Conservation (phyloP, 64 coral and sea anemone species). For the Dendronephthya gigantea region DNA sequence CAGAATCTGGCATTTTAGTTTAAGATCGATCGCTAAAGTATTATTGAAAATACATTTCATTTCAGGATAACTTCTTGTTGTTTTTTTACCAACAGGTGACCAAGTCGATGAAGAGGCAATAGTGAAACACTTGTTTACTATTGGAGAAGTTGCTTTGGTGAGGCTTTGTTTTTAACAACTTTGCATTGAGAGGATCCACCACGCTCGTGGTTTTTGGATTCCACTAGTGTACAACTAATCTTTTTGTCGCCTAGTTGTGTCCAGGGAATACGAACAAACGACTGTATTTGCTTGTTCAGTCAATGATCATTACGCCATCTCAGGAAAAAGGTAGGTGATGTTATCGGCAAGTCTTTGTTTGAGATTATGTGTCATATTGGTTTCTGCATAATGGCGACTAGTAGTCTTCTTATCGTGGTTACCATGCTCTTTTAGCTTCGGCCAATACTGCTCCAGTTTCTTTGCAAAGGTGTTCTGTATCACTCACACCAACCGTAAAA, state of each 20-base stretch:
- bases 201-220: too few species aligned
- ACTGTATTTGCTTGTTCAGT: slow-evolving; percentile 78
- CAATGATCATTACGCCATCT: slow-evolving; percentile 67
- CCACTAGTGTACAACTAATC: too few species aligned
- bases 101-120: slow-evolving; percentile 51
- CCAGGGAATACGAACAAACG: slow-evolving; percentile 80
- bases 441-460: background rate
- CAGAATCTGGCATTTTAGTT: background rate
- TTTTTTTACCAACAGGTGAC: slow-evolving; percentile 21
- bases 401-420: background rate
- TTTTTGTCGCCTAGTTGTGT: slow-evolving; percentile 41
- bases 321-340: slow-evolving; percentile 34
- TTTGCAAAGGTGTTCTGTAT: background rate
- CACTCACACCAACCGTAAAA: slow-evolving; percentile 68
- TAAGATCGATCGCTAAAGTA: too few species aligned
- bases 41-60: background rate
- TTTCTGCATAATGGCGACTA: background rate
- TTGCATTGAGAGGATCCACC: too few species aligned
- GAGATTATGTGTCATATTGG: background rate
- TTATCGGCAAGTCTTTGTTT: background rate
- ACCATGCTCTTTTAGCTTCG: background rate
- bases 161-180: too few species aligned
- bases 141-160: slow-evolving; percentile 92
- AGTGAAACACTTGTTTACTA: slow-evolving; percentile 79
- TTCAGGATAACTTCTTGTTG: background rate